These are phyloP conservation scores for Ceuthmochares aereus DNA, from an alignment of 2,113 vertebrate genomes.

Conservation along the genomic window DNA sequence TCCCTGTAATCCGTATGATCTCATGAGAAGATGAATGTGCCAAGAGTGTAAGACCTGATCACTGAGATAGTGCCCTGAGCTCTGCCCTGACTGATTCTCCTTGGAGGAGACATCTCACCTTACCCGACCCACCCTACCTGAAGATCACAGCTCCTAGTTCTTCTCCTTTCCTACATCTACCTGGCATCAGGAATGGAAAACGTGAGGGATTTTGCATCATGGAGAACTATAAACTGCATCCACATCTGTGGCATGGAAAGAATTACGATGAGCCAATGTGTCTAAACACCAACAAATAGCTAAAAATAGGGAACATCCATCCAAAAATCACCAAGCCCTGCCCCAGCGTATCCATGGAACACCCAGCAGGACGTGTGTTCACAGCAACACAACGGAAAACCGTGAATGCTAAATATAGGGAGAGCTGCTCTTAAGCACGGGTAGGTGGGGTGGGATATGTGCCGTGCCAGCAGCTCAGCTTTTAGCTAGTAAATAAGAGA, in stretches of 20 bases:
- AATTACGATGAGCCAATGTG: neutral
- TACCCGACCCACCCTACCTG: neutral
- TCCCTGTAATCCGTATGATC: neutral
- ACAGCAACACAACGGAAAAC: slow-evolving; percentile 10
- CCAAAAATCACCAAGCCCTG: neutral
- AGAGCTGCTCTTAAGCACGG: neutral
- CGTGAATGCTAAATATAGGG: slow-evolving; percentile 31
- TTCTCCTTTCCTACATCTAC: neutral
- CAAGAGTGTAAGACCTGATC: rapidly evolving
- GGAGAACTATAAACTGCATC: neutral
- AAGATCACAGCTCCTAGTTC: neutral
- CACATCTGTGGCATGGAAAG: neutral
- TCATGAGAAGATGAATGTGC: neutral
- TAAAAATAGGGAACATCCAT: slow-evolving; percentile 14
- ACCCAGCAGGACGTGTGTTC: neutral
- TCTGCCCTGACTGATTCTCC: neutral
- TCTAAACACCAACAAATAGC: neutral
- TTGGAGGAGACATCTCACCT: neutral
- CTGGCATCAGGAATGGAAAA: neutral
- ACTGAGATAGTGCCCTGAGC: neutral
- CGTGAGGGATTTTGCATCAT: neutral
- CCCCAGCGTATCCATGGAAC: rapidly evolving
- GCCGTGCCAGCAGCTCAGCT: rapidly evolving
- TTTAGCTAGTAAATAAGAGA: neutral
- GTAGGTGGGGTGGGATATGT: neutral